Evolutionary conservation across 92 coral and sea anemone species (phyloP).

Genomic region (Epizoanthus scotinus): DNA sequence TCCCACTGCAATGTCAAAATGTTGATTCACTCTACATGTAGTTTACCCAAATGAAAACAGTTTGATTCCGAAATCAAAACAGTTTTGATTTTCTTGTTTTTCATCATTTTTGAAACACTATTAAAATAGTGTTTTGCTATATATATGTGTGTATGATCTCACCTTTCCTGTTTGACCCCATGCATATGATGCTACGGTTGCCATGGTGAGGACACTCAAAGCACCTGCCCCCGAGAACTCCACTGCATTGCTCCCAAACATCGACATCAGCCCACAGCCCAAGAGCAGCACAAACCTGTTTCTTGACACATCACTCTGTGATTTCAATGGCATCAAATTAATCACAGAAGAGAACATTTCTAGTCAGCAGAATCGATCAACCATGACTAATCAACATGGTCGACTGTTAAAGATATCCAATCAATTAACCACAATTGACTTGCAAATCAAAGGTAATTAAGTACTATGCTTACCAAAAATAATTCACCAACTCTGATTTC

Average conservation of each 20-base stretch:
- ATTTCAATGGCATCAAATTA: neutral
- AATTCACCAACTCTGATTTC: too few relatives aligned
- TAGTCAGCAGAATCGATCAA: too few relatives aligned
- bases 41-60: neutral
- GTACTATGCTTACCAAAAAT: too few relatives aligned
- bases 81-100: neutral
- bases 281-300: conserved; percentile 89
- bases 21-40: neutral
- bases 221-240: conserved; percentile 98
- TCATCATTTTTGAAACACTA: too few relatives aligned
- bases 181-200: conserved; percentile 83
- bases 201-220: conserved; percentile 84
- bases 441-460: too few relatives aligned
- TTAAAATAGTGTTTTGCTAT: too few relatives aligned
- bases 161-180: conserved; percentile 92
- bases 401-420: too few relatives aligned
- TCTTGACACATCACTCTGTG: conserved; percentile 71
- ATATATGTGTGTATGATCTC: conserved; percentile 23
- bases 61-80: neutral
- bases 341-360: too few relatives aligned
- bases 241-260: conserved; percentile 88
- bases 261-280: conserved; percentile 84
- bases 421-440: too few relatives aligned
- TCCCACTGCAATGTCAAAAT: too few relatives aligned
- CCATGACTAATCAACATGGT: too few relatives aligned